Evolutionary conservation across 2,888 invertebrate genomes (phyloP).

Genomic region (Volucella inflata): DNA sequence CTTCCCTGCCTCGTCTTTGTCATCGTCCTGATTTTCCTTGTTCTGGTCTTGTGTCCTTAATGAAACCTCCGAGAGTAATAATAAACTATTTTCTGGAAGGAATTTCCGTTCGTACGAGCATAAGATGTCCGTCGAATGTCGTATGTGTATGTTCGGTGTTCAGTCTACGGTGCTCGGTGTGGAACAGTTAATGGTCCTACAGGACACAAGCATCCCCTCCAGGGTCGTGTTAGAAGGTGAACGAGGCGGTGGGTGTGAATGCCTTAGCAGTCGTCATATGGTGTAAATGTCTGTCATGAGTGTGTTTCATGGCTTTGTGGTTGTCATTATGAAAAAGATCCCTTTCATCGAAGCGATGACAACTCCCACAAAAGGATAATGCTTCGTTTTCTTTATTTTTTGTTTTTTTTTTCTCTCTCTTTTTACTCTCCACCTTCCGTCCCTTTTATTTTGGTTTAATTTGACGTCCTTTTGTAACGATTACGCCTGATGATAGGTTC

Average conservation of each 20-base stretch:
- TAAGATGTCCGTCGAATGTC: slow-evolving; percentile 32
- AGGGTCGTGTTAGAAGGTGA: background rate
- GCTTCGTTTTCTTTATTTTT: slow-evolving; percentile 29
- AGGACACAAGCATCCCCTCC: slow-evolving; percentile 28
- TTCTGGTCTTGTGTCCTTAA: slow-evolving; percentile 51
- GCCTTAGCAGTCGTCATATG: slow-evolving; percentile 61
- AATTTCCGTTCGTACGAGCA: slow-evolving; percentile 45
- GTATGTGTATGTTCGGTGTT: slow-evolving; percentile 9
- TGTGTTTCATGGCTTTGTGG: slow-evolving; percentile 72
- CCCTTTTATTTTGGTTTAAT: background rate
- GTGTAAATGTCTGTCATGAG: slow-evolving; percentile 66
- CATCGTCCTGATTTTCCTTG: background rate
- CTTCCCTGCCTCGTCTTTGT: background rate
- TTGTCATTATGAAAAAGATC: slow-evolving; percentile 69
- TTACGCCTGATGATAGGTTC: slow-evolving; percentile 36
- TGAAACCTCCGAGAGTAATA: slow-evolving; percentile 68
- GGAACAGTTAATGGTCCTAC: slow-evolving; percentile 52
- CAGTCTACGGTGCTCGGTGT: slow-evolving; percentile 20
- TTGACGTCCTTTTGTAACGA: background rate
- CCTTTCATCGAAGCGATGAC: slow-evolving; percentile 70
- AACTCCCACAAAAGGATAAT: slow-evolving; percentile 66
- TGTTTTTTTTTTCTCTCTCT: slow-evolving; percentile 1
- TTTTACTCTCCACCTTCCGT: background rate
- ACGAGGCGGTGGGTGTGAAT: slow-evolving; percentile 42
- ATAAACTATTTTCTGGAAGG: slow-evolving; percentile 61